These are phyloP conservation scores for Ichneumon xanthorius DNA, from an alignment of 2,888 invertebrate species.

Conservation along the genomic window DNA sequence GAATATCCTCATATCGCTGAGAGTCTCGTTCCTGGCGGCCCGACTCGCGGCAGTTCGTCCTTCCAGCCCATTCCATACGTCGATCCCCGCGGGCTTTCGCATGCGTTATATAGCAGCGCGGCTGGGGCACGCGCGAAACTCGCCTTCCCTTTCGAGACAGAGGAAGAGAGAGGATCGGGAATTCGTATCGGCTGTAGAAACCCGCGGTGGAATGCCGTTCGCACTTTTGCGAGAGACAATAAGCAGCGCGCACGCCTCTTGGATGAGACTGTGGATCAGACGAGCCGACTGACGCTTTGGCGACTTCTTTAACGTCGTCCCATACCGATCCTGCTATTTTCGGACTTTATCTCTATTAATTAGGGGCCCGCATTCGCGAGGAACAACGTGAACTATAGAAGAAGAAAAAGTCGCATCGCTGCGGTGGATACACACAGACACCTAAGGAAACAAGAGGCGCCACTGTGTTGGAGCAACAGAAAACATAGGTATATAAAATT, in stretches of 20 bases:
- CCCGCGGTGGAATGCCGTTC: slow-evolving; percentile 58
- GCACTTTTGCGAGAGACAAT: slow-evolving; percentile 57
- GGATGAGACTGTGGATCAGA: slow-evolving; percentile 49
- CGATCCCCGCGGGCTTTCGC: not conserved
- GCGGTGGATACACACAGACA: not conserved
- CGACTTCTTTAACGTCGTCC: slow-evolving; percentile 26
- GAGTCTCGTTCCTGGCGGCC: slow-evolving; percentile 52
- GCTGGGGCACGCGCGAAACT: slow-evolving; percentile 65
- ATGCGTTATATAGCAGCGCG: slow-evolving; percentile 17
- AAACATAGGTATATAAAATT: slow-evolving; percentile 18
- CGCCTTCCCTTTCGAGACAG: slow-evolving; percentile 18
- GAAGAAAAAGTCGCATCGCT: not conserved
- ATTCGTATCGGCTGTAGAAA: slow-evolving; percentile 43
- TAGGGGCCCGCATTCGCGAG: slow-evolving; percentile 68
- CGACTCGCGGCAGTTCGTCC: not conserved
- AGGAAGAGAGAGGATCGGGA: slow-evolving; percentile 6
- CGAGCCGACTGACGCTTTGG: slow-evolving; percentile 45
- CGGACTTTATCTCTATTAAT: slow-evolving; percentile 74
- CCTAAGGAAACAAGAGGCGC: slow-evolving; percentile 20
- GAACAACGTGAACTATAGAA: slow-evolving; percentile 10
- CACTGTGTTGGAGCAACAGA: not conserved
- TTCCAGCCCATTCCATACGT: slow-evolving; percentile 11
- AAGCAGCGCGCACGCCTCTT: slow-evolving; percentile 52
- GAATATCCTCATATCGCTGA: slow-evolving; percentile 52
- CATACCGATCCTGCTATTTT: slow-evolving; percentile 67